Evolutionary conservation across 2,888 invertebrate genomes (phyloP).

Genomic region (Macrophya alboannulata): DNA sequence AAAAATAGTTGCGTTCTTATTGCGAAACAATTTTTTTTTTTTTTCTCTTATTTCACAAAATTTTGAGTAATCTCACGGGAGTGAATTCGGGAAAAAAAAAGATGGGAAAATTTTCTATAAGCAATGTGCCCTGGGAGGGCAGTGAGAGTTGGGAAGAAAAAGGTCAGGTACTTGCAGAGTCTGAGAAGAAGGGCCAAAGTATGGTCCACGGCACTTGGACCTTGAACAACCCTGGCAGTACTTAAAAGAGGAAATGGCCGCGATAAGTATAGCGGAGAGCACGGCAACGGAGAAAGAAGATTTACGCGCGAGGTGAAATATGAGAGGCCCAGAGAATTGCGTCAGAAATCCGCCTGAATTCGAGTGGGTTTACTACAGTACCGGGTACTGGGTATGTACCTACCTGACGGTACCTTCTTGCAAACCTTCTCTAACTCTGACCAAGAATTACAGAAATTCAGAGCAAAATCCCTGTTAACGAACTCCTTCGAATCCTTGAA

Average conservation of each 20-base stretch:
- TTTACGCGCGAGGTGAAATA: slow-evolving; percentile 47
- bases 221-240: slow-evolving; percentile 37
- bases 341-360: slow-evolving; percentile 33
- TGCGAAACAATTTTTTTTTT: not conserved
- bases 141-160: slow-evolving; percentile 28
- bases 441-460: slow-evolving; percentile 32
- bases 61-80: not conserved
- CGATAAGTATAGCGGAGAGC: slow-evolving; percentile 41
- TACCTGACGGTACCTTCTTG: not conserved
- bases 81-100: not conserved
- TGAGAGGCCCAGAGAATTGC: slow-evolving; percentile 48
- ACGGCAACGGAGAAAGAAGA: slow-evolving; percentile 47
- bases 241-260: slow-evolving; percentile 48
- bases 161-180: slow-evolving; percentile 16
- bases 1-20: not conserved
- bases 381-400: not conserved
- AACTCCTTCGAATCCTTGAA: slow-evolving; percentile 40
- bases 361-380: slow-evolving; percentile 12
- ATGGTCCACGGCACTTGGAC: slow-evolving; percentile 39
- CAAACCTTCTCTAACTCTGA: slow-evolving; percentile 21
- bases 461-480: slow-evolving; percentile 25
- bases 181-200: slow-evolving; percentile 18
- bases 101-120: slow-evolving; percentile 6
- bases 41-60: not conserved
- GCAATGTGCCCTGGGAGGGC: slow-evolving; percentile 1